Evolutionary conservation across 2,888 invertebrate genomes (phyloP).

Genomic region (Lycophotia porphyrea): DNA sequence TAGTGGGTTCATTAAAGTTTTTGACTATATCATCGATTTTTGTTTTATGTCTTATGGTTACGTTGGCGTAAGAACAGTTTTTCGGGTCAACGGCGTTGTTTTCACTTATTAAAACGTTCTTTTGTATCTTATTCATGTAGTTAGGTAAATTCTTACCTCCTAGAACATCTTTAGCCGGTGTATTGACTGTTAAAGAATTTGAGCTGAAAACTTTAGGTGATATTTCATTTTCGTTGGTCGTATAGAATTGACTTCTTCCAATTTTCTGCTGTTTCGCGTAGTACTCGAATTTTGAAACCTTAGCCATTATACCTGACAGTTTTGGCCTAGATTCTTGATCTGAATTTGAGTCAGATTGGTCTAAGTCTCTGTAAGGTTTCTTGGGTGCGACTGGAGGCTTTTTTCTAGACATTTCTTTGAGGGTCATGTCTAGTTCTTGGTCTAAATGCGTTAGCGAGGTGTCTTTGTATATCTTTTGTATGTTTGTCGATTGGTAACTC

Average conservation of each 20-base stretch:
- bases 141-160: constrained; percentile 91
- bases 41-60: constrained; percentile 82
- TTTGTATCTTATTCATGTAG: constrained; percentile 90
- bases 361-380: constrained; percentile 89
- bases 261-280: constrained; percentile 92
- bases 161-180: constrained; percentile 95
- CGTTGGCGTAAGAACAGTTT: constrained; percentile 84
- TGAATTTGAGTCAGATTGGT: constrained; percentile 86
- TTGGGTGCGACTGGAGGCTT: constrained; percentile 92
- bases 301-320: constrained; percentile 91
- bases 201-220: constrained; percentile 95
- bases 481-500: constrained; percentile 70
- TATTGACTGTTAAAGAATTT: constrained; percentile 94
- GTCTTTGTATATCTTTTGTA: constrained; percentile 83
- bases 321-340: constrained; percentile 86
- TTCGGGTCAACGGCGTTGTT: constrained; percentile 83
- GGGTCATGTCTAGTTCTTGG: constrained; percentile 85
- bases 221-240: constrained; percentile 84
- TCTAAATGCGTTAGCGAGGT: constrained; percentile 82
- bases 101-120: constrained; percentile 77
- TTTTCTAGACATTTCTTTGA: constrained; percentile 88
- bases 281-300: constrained; percentile 95
- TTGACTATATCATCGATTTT: constrained; percentile 87
- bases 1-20: constrained; percentile 85
- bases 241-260: constrained; percentile 86